phyloP scores from a whole-genome alignment of 2,797 vertebrate species.

The Alauda arvensis region DNA sequence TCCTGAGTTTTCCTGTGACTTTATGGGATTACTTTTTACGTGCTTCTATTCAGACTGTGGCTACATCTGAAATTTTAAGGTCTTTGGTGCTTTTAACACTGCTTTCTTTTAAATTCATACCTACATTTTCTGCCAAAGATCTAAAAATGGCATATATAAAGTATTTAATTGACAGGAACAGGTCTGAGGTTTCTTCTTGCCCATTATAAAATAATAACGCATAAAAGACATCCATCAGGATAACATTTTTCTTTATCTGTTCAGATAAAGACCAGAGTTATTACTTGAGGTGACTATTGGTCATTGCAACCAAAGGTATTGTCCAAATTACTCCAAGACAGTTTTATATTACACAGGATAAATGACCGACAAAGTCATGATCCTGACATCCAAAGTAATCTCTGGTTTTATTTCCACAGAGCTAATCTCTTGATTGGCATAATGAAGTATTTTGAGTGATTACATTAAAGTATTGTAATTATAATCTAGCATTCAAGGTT shows the following conservation, averaged over 20 bases:
- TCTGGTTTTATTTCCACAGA: background rate
- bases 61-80: background rate
- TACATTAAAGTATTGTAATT: background rate
- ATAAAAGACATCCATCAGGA: background rate
- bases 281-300: background rate
- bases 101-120: background rate
- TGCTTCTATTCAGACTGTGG: background rate
- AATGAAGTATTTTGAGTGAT: background rate
- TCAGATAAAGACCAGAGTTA: background rate
- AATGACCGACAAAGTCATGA: background rate
- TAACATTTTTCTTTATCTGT: background rate
- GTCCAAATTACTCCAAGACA: background rate
- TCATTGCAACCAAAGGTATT: background rate
- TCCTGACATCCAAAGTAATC: background rate
- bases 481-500: background rate
- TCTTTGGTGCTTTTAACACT: background rate
- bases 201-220: background rate
- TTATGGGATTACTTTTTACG: background rate
- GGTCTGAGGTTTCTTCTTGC: background rate
- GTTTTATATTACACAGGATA: background rate
- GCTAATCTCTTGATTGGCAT: background rate
- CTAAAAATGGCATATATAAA: background rate
- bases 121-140: background rate
- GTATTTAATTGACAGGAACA: background rate
- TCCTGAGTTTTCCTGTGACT: background rate